These are phyloP conservation scores for Hipparchia sbordonii DNA, from an alignment of 2,888 invertebrate species.

Conservation along the genomic window DNA sequence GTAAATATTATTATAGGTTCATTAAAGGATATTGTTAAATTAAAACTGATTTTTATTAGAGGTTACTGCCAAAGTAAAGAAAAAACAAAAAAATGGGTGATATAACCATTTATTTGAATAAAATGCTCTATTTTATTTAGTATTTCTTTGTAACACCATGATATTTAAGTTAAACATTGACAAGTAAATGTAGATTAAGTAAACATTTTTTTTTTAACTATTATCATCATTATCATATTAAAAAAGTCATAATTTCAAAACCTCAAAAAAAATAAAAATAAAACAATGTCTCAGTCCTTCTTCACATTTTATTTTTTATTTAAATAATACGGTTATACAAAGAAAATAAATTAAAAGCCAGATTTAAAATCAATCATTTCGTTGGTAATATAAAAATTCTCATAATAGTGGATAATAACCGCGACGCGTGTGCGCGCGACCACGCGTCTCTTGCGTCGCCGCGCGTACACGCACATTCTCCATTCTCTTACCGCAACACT, in stretches of 20 bases:
- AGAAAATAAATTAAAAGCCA: constrained; percentile 82
- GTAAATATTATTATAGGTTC: background rate
- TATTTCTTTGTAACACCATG: constrained; percentile 81
- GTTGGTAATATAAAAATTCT: constrained; percentile 83
- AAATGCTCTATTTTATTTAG: constrained; percentile 78
- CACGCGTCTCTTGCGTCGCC: constrained; percentile 19
- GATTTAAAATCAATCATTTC: constrained; percentile 78
- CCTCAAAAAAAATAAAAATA: constrained; percentile 69
- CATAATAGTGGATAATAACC: constrained; percentile 65
- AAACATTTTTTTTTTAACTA: constrained; percentile 53
- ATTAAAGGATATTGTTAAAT: background rate
- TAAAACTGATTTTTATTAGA: background rate
- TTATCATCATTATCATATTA: constrained; percentile 57
- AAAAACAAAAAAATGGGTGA: constrained; percentile 59
- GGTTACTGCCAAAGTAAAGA: constrained; percentile 24
- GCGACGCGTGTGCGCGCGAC: constrained; percentile 42
- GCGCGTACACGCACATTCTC: constrained; percentile 29
- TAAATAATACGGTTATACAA: constrained; percentile 82
- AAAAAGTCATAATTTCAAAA: constrained; percentile 59
- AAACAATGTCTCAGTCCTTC: constrained; percentile 79
- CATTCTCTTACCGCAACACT: constrained; percentile 19
- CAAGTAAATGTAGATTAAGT: constrained; percentile 68
- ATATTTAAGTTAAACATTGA: constrained; percentile 73
- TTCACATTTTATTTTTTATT: constrained; percentile 71
- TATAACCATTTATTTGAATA: constrained; percentile 81